phyloP scores from a whole-genome alignment of 2,888 invertebrate species.

The Hyposoter dolosus region DNA sequence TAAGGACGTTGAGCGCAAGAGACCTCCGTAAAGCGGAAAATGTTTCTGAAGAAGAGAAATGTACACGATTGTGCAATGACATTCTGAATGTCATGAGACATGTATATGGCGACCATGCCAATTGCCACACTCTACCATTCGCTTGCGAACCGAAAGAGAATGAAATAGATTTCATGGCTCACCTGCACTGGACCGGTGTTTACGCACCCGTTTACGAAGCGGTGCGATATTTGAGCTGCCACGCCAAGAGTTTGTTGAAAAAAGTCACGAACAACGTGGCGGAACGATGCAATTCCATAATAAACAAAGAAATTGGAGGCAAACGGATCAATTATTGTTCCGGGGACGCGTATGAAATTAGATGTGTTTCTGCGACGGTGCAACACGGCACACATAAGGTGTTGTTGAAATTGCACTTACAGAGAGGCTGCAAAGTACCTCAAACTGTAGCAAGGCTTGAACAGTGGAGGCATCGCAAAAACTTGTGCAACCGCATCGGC shows the following conservation, averaged over 20 bases:
- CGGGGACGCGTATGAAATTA: slow-evolving; percentile 75
- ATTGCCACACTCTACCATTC: slow-evolving; percentile 50
- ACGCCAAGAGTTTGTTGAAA: slow-evolving; percentile 67
- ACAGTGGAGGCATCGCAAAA: too few species aligned
- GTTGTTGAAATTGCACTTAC: slow-evolving; percentile 26
- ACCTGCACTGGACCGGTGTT: slow-evolving; percentile 50
- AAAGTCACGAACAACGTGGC: slow-evolving; percentile 68
- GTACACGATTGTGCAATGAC: slow-evolving; percentile 44
- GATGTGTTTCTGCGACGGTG: slow-evolving; percentile 60
- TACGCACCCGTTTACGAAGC: slow-evolving; percentile 50
- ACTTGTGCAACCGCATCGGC: background rate
- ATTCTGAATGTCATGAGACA: slow-evolving; percentile 64
- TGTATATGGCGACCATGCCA: slow-evolving; percentile 70
- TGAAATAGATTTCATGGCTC: background rate
- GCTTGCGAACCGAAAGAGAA: background rate
- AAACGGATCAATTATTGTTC: slow-evolving; percentile 74
- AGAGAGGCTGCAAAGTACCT: background rate
- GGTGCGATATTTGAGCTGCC: slow-evolving; percentile 44
- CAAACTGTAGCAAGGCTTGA: background rate
- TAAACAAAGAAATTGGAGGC: slow-evolving; percentile 63
- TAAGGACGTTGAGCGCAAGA: slow-evolving; percentile 26
- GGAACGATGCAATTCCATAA: slow-evolving; percentile 54
- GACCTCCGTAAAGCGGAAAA: slow-evolving; percentile 12
- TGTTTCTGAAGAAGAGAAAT: slow-evolving; percentile 13
- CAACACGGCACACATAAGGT: slow-evolving; percentile 74